Evolutionary conservation across 2,888 invertebrate genomes (phyloP), one percentile per base, ranked within the genome.

Genomic region (Eudasyphora cyanicolor): DNA sequence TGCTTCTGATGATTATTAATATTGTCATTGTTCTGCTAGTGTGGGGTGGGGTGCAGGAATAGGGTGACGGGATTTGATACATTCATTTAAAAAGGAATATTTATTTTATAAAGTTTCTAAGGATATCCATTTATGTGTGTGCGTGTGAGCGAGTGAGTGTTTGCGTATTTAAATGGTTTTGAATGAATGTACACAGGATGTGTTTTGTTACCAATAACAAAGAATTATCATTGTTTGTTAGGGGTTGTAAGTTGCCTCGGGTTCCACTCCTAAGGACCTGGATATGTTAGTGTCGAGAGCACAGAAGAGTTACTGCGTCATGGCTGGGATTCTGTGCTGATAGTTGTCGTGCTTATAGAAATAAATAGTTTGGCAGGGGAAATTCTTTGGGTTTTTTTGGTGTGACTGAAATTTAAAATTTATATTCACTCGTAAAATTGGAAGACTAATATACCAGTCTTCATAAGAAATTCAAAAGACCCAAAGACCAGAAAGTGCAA

Each of bases 21-120:
- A 49, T 79, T 79, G 76, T 76, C 76, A 74, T 83, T 77, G 74
- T 75, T 75, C 38, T 73, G 60, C 45, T 70, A 24, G 8, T 2
- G 45, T 10, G 12, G n/a, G n/a, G n/a, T n/a, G n/a, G n/a, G n/a
- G n/a, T n/a, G n/a, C n/a, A n/a, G n/a, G n/a, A n/a, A n/a, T n/a
- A n/a, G n/a, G n/a, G n/a, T n/a, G n/a, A n/a, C n/a, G n/a, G n/a
- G n/a, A n/a, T n/a, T n/a, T n/a, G n/a, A n/a, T n/a, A n/a, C n/a
- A n/a, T n/a, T n/a, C n/a, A n/a, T n/a, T n/a, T n/a, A n/a, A n/a
- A n/a, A n/a, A n/a, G n/a, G n/a, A n/a, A n/a, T n/a, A n/a, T n/a
- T n/a, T 27, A 60, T 60, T 60, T 62, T 12, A 32, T 17, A 62
- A 24, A 35, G 17, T 64, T 64, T 64, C 27, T 21, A 38, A 38